Evolutionary conservation across 2,113 vertebrate species (phyloP).

Genomic region (Cyanoderma ruficeps): DNA sequence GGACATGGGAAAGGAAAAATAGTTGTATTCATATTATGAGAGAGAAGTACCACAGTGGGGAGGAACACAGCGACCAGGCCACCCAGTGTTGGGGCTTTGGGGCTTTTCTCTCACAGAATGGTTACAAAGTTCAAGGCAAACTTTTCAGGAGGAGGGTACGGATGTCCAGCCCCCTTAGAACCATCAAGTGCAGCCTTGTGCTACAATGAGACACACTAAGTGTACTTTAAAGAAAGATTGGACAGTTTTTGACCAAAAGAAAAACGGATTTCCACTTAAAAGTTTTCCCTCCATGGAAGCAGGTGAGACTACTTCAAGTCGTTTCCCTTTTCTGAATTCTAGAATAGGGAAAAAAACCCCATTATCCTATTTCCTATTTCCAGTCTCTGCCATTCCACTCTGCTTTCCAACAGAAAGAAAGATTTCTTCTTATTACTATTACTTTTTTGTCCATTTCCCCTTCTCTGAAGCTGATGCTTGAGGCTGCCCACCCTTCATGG

Average conservation of each 20-base stretch:
- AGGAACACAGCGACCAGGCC: neutral
- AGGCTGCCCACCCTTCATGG: neutral
- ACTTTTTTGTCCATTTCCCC: accelerated
- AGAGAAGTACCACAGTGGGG: too few relatives aligned
- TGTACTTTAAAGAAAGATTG: neutral
- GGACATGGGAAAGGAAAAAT: neutral
- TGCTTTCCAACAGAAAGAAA: neutral
- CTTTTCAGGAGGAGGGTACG: neutral
- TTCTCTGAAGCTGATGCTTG: neutral
- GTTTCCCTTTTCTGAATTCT: neutral
- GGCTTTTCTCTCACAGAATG: neutral
- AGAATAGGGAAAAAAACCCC: neutral
- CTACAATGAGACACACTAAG: neutral
- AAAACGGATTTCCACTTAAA: neutral
- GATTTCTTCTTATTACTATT: neutral
- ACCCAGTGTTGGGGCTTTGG: neutral
- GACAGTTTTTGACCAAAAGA: neutral
- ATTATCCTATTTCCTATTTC: neutral
- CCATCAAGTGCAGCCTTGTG: neutral
- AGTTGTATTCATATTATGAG: neutral
- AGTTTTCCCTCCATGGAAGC: neutral
- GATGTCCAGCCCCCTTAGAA: too few relatives aligned
- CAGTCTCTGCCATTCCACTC: neutral
- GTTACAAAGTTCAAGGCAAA: neutral
- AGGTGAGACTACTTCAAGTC: neutral